Percentiles rank a stretch among this genome's conserved stretches.
These are phyloP conservation scores for Chirona hameri DNA, from an alignment of 2,888 invertebrate species.

Conservation along the genomic window DNA sequence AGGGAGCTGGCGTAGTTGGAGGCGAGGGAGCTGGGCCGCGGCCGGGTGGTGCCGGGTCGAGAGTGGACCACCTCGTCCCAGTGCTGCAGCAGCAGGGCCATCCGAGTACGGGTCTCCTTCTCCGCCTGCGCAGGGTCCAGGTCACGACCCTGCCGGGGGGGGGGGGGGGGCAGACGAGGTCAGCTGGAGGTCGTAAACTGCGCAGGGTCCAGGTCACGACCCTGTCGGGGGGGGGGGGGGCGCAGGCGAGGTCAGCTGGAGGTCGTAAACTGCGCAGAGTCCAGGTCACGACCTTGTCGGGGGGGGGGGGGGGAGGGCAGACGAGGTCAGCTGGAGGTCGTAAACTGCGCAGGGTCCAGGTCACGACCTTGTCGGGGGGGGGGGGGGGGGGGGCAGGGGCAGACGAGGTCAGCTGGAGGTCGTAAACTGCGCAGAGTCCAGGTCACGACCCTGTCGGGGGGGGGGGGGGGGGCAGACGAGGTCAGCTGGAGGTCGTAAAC, in stretches of 20 bases:
- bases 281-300: not conserved
- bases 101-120: not conserved
- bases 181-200: not conserved
- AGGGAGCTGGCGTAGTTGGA: not conserved
- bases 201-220: no score
- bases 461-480: no score
- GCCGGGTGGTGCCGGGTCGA: not conserved
- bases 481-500: no score
- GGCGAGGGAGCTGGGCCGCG: constrained; percentile 4
- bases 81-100: not conserved
- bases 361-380: no score
- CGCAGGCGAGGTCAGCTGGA: not conserved
- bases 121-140: not conserved
- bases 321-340: no score
- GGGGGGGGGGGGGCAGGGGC: no score
- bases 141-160: not conserved
- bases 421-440: no score
- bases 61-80: constrained; percentile 25
- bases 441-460: no score
- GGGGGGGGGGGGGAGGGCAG: no score
- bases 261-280: not conserved
- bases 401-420: no score
- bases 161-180: not conserved
- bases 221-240: not conserved
- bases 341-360: no score